These are phyloP conservation scores for Cairina moschata DNA, from an alignment of 2,113 vertebrate genomes.

Conservation along the genomic window DNA sequence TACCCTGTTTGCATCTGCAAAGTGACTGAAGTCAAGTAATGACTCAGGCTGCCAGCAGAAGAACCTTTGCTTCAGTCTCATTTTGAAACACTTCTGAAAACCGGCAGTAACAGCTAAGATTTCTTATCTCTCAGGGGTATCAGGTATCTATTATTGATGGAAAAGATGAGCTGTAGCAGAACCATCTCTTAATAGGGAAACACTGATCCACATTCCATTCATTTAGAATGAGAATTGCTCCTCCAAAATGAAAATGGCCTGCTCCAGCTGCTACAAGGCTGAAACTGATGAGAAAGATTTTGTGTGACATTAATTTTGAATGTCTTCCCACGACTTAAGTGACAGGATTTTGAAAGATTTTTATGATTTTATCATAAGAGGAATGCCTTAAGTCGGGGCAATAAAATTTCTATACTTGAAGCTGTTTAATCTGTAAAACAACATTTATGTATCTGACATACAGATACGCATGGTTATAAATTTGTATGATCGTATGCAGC, in stretches of 20 bases:
- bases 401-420: background rate
- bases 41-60: background rate
- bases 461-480: background rate
- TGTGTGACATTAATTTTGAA: background rate
- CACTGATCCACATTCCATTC: background rate
- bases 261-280: background rate
- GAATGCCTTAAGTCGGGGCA: background rate
- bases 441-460: background rate
- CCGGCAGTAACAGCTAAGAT: background rate
- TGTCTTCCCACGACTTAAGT: background rate
- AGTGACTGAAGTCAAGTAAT: background rate
- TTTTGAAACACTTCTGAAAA: conserved; percentile 16
- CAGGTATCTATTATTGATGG: conserved; percentile 11
- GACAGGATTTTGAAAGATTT: background rate
- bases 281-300: background rate
- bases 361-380: background rate
- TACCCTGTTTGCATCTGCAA: background rate
- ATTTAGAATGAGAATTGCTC: conserved; percentile 1
- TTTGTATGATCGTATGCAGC: background rate
- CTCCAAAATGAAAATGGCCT: background rate
- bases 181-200: conserved; percentile 12
- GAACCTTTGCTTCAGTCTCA: background rate
- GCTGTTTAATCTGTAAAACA: background rate
- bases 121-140: background rate
- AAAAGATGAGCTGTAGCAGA: conserved; percentile 11